Evolutionary conservation across 2,888 invertebrate species (phyloP).

Genomic region (Odontothrips loti): DNA sequence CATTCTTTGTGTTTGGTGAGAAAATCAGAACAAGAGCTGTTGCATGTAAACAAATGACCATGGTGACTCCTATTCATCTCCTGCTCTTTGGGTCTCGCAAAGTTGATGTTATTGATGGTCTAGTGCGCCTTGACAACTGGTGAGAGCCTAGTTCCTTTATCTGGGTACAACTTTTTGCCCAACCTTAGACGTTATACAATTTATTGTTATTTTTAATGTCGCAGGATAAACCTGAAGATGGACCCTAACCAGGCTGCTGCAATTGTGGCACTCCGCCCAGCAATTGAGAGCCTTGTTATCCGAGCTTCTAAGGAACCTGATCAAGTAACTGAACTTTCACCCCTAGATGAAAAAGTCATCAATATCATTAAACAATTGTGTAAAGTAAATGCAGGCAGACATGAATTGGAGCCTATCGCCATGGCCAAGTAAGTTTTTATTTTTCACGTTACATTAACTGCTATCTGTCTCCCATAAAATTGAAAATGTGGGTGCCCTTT

Average conservation of each 20-base stretch:
- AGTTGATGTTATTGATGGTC: conserved; percentile 69
- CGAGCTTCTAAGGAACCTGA: conserved; percentile 77
- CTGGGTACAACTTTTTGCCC: neutral
- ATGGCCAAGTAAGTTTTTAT: conserved; percentile 38
- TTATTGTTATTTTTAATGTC: conserved; percentile 33
- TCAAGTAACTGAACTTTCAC: conserved; percentile 60
- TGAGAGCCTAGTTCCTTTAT: conserved; percentile 39
- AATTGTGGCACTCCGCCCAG: conserved; percentile 81
- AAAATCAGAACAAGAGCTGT: conserved; percentile 95
- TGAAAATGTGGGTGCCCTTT: too few relatives aligned
- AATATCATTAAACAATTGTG: conserved; percentile 70
- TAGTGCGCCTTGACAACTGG: conserved; percentile 89
- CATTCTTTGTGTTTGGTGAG: conserved; percentile 96
- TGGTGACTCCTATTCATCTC: conserved; percentile 91
- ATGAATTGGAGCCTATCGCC: conserved; percentile 56
- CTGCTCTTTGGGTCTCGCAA: conserved; percentile 88
- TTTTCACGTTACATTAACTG: neutral
- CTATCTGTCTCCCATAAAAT: neutral
- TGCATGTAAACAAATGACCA: conserved; percentile 92
- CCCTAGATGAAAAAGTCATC: conserved; percentile 64
- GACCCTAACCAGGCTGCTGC: conserved; percentile 70
- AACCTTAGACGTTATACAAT: neutral
- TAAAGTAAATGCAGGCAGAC: conserved; percentile 70
- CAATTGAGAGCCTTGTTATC: conserved; percentile 79
- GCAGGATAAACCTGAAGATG: conserved; percentile 79